phyloP scores from a whole-genome alignment of 2,888 invertebrate genomes.

The Drosophila prolongata region DNA sequence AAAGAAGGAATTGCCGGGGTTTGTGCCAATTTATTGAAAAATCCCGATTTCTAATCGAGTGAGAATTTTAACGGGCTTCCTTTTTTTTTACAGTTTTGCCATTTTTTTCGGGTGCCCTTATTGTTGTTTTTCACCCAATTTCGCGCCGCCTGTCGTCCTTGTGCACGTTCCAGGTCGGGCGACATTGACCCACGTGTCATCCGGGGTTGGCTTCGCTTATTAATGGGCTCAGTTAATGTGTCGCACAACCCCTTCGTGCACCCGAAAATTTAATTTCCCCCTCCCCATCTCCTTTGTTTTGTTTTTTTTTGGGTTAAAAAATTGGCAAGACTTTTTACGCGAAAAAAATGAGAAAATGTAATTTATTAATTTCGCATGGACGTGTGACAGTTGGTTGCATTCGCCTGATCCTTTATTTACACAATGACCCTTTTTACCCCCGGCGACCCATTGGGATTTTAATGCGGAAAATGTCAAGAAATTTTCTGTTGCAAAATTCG shows the following conservation, averaged over 20 bases:
- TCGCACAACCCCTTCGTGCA: constrained; percentile 79
- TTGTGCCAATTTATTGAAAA: constrained; percentile 76
- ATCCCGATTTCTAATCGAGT: constrained; percentile 51
- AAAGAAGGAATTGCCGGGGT: constrained; percentile 45
- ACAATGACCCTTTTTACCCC: constrained; percentile 74
- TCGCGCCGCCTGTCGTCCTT: constrained; percentile 54
- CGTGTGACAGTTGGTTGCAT: constrained; percentile 67
- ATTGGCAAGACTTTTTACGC: constrained; percentile 62
- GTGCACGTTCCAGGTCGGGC: constrained; percentile 40
- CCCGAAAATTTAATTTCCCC: constrained; percentile 54
- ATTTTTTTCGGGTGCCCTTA: constrained; percentile 32
- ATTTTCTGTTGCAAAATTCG: constrained; percentile 67
- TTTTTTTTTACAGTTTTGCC: constrained; percentile 27
- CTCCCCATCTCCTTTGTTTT: not conserved
- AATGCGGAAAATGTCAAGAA: constrained; percentile 69
- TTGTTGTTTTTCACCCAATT: constrained; percentile 56
- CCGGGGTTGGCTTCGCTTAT: constrained; percentile 80
- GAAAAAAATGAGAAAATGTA: constrained; percentile 52
- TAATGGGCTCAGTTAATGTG: constrained; percentile 82
- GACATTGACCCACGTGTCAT: constrained; percentile 75
- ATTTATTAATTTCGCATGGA: constrained; percentile 73
- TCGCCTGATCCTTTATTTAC: constrained; percentile 74
- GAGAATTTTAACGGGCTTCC: constrained; percentile 55
- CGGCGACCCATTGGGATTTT: constrained; percentile 50
- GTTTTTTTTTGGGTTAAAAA: constrained; percentile 65